Conservation (phyloP, 2,797 vertebrate genomes). For the Hemibagrus guttatus region DNA sequence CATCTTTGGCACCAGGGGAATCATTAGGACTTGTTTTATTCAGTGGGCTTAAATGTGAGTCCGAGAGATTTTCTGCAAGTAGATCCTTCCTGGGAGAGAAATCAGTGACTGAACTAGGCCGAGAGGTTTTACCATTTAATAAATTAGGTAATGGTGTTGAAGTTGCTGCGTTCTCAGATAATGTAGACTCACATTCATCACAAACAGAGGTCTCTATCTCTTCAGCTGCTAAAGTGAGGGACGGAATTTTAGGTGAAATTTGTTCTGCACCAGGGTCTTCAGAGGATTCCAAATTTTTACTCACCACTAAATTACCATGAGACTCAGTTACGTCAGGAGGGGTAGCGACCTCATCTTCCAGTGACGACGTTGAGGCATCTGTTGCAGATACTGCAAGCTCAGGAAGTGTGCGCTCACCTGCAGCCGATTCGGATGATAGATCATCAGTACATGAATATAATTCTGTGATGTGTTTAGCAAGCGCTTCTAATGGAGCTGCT, state of each 20-base stretch:
- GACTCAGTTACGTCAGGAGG: background rate
- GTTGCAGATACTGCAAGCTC: background rate
- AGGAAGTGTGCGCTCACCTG: background rate
- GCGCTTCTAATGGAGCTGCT: conserved; percentile 20
- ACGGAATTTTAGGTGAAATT: background rate
- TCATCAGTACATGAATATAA: conserved; percentile 36
- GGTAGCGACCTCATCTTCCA: conserved; percentile 18
- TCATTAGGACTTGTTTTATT: conserved; percentile 32
- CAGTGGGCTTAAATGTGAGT: conserved; percentile 29
- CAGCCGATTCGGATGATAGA: conserved; percentile 16
- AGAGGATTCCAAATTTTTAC: conserved; percentile 9
- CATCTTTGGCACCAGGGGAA: conserved; percentile 44
- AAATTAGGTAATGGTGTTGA: background rate
- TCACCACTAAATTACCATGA: background rate
- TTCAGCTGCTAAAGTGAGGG: conserved; percentile 9
- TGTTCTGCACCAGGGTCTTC: background rate
- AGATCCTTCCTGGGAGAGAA: conserved; percentile 5
- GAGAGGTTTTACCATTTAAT: conserved; percentile 10
- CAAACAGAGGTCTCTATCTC: conserved; percentile 5
- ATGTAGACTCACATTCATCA: conserved; percentile 16
- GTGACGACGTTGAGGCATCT: background rate
- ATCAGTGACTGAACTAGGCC: conserved; percentile 1
- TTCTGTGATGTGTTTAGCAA: conserved; percentile 36
- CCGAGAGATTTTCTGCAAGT: background rate
- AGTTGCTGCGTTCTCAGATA: conserved; percentile 6